Evolutionary conservation across 1,140 invertebrate species (phyloP).

Genomic region (Oncopodura yosiiana): DNA sequence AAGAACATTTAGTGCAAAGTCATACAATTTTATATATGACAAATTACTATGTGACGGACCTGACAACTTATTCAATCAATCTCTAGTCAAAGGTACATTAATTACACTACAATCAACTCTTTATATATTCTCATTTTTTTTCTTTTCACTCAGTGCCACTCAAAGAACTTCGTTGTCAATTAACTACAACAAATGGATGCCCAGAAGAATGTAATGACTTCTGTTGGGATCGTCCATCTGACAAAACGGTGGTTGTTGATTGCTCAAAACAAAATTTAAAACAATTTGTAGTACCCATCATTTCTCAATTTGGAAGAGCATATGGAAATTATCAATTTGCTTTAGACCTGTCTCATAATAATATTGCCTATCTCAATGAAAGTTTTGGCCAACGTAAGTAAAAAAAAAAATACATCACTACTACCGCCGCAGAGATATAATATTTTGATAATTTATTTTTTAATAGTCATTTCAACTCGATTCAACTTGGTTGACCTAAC

Average conservation of each 20-base stretch:
- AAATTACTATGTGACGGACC: conserved; percentile 21
- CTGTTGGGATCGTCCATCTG: conserved; percentile 25
- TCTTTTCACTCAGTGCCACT: conserved; percentile 3
- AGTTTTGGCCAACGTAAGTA: neutral
- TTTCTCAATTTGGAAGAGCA: neutral
- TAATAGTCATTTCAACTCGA: conserved; percentile 15
- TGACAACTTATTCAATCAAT: too few relatives aligned
- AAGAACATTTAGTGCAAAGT: conserved; percentile 18
- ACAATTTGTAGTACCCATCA: neutral
- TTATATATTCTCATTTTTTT: neutral
- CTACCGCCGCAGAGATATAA: neutral
- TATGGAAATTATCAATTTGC: too few relatives aligned
- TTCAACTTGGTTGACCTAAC: conserved; percentile 18
- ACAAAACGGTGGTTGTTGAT: conserved; percentile 18
- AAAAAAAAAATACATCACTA: neutral
- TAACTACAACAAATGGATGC: conserved; percentile 15
- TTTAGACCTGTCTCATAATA: too few relatives aligned
- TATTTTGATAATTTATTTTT: conserved; percentile 1
- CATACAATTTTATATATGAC: conserved; percentile 12
- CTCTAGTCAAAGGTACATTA: too few relatives aligned
- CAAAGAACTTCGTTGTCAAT: conserved; percentile 19
- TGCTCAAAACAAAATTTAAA: conserved; percentile 6
- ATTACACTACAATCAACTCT: neutral
- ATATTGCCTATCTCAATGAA: neutral
- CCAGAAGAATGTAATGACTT: conserved; percentile 19